Evolutionary conservation across 2,113 vertebrate genomes (phyloP), one percentile per base, ranked within the genome.

Genomic region (Gnathonemus echidnorhynchus): DNA sequence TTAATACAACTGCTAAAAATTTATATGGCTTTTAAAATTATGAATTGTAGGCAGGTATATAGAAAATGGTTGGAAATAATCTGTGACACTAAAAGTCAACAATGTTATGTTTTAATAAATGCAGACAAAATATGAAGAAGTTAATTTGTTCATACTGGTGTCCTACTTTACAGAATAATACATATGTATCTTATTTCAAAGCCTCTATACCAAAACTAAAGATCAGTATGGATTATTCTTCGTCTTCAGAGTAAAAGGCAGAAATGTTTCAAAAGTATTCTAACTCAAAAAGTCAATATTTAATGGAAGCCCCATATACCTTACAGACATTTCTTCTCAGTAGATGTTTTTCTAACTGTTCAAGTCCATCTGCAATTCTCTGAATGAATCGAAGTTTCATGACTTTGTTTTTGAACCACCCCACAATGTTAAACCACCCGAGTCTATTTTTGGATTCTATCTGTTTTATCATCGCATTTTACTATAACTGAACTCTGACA

Each of bases 51-150:
- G 83, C 19, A n/a, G 66, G 84, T 39, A 42, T 50, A 48, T n/a
- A 42, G 89, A 90, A 66, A 31, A 31, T 31, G 52, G 53, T 66
- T 86, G 46, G 62, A 90, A 70, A 87, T 21, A 70, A 87, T 35
- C 58, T 87, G 85, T 35, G 86, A 90, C 42, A 35, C 50, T 49
- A 50, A 27, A 27, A 27, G 24, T 88, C 31, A 53, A 80, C 90
- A 46, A 88, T 86, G 48, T n/a, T 50, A 50, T 27, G 45, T 70
- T 86, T 86, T 50, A 86, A 27, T 86, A 50, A 86, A 48, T 50
- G 24, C 45, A 86, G 48, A 48, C 49, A 24, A 27, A 86, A 86
- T 86, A 31, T 86, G 11, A 86, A 48, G 45, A 48, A 15, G 42
- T n/a, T 24, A 17, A 86, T 86, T 5, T 49, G 5, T 48, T 48